Evolutionary conservation across 2,797 vertebrate species (phyloP).

Genomic region (Enteromius mattozi): DNA sequence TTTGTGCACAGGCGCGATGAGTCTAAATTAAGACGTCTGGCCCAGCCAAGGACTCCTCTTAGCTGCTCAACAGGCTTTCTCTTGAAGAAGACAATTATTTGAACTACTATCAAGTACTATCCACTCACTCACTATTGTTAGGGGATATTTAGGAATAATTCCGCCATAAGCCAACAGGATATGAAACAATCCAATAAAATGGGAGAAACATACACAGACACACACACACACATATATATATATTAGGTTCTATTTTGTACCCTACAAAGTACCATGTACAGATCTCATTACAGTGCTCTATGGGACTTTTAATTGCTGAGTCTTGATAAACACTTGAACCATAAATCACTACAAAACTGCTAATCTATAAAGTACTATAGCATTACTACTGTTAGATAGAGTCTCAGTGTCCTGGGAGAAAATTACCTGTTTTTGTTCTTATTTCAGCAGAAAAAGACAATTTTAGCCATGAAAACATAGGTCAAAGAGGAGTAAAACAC

Average conservation of each 20-base stretch:
- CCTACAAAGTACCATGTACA: not conserved
- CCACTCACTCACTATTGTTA: constrained; percentile 36
- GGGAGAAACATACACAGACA: too few species aligned
- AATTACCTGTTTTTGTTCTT: not conserved
- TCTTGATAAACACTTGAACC: constrained; percentile 5
- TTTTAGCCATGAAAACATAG: constrained; percentile 1
- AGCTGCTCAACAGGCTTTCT: constrained; percentile 53
- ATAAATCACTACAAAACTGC: constrained; percentile 14
- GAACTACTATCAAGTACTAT: constrained; percentile 67
- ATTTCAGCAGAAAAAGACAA: constrained; percentile 15
- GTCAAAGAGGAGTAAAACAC: constrained; percentile 1
- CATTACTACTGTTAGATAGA: not conserved
- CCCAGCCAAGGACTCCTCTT: constrained; percentile 39
- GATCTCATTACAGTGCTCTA: not conserved
- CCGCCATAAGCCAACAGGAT: not conserved
- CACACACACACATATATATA: too few species aligned
- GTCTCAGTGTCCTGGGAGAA: not conserved
- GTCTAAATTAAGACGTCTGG: constrained; percentile 55
- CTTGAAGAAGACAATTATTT: constrained; percentile 59
- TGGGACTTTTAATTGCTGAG: constrained; percentile 17
- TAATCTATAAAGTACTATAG: not conserved
- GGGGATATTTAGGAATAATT: not conserved
- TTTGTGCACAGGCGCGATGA: constrained; percentile 49
- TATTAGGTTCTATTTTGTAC: not conserved
- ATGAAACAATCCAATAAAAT: not conserved